phyloP scores from a whole-genome alignment of 2,888 invertebrate genomes.

The Rotaria magnacalcarata region DNA sequence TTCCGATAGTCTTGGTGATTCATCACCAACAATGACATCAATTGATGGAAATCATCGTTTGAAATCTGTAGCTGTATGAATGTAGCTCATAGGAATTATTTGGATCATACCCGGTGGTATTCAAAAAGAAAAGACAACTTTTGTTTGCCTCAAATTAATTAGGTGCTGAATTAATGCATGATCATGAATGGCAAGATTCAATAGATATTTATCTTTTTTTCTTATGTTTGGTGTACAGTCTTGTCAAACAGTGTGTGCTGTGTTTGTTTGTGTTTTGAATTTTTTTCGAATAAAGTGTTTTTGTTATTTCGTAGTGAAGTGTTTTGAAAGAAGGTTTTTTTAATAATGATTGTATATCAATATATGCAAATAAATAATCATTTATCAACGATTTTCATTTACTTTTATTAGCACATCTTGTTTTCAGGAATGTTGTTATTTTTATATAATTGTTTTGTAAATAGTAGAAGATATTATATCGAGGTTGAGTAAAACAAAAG shows the following conservation, averaged over 20 bases:
- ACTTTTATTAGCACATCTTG: too few relatives aligned
- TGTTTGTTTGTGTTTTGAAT: not conserved
- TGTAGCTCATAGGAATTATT: not conserved
- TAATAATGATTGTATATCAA: not conserved
- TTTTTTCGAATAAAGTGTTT: not conserved
- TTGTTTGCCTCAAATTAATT: not conserved
- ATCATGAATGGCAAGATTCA: not conserved
- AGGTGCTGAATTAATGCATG: not conserved
- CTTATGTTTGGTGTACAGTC: not conserved
- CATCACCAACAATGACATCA: not conserved
- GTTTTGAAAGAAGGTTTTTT: not conserved
- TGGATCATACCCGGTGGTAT: not conserved
- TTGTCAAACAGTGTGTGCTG: slow-evolving; percentile 29
- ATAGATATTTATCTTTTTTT: not conserved
- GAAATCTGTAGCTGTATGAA: not conserved
- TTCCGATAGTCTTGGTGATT: slow-evolving; percentile 7
- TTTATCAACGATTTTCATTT: too few relatives aligned
- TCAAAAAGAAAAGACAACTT: not conserved
- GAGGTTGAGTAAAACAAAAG: too few relatives aligned
- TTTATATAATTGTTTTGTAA: too few relatives aligned
- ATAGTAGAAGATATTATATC: too few relatives aligned
- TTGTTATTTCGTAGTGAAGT: slow-evolving; percentile 10
- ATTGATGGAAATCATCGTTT: not conserved
- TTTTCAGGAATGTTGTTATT: too few relatives aligned
- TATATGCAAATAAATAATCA: not conserved